Evolutionary conservation across 2,888 invertebrate species (phyloP).

Genomic region (Rhamnusium bicolor): DNA sequence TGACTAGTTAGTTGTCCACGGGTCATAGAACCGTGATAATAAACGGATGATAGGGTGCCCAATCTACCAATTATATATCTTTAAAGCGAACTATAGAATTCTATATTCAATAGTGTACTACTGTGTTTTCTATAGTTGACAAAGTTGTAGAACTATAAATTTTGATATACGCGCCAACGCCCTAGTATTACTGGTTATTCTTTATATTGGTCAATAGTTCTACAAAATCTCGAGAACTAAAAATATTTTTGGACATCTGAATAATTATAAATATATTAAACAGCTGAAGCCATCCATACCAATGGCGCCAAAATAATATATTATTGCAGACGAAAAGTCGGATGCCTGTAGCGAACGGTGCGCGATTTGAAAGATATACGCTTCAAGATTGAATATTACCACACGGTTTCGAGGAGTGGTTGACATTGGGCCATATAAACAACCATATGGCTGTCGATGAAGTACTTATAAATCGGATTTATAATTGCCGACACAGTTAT

Average conservation of each 20-base stretch:
- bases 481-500: not conserved
- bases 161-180: no score
- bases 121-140: no score
- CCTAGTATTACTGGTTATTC: no score
- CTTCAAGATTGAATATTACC: slow-evolving; percentile 50
- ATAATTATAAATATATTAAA: not conserved
- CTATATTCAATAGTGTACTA: no score
- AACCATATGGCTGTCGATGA: slow-evolving; percentile 50
- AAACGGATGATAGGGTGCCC: no score
- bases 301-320: slow-evolving; percentile 28
- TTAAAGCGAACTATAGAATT: no score
- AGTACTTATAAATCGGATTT: slow-evolving; percentile 28
- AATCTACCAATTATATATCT: no score
- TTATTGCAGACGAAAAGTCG: slow-evolving; percentile 46
- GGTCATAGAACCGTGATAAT: no score
- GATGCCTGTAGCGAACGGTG: slow-evolving; percentile 38
- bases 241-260: not conserved
- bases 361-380: slow-evolving; percentile 48
- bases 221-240: no score
- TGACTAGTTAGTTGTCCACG: no score
- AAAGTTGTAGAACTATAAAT: no score
- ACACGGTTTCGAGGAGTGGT: slow-evolving; percentile 52
- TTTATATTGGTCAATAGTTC: no score
- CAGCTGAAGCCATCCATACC: not conserved
- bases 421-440: slow-evolving; percentile 57